Evolutionary conservation across 1,140 invertebrate genomes (phyloP), one percentile per base, ranked within the genome.

Genomic region (Zaprionus camerounensis): DNA sequence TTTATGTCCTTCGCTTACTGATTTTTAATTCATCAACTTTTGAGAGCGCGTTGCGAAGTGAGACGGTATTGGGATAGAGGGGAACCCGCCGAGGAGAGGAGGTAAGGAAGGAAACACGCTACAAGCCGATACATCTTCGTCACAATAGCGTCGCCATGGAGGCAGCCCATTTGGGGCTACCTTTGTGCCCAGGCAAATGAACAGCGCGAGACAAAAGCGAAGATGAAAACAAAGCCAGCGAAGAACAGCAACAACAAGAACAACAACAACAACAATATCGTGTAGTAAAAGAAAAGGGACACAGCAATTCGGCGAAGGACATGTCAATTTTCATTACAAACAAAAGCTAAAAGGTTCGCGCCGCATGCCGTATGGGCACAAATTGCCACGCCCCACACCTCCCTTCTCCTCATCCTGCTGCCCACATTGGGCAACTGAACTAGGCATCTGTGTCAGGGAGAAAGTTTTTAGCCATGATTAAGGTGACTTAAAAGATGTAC

Each of bases 241-340:
- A 41, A 41, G 38, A 5, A 41, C 38, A 41, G 38, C 6, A 7
- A 15, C 15, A 41, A 70, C 76, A 38, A 81, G 51, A 72, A 53
- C 59, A 69, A 53, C n/a, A n/a, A n/a, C n/a, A n/a, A n/a, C n/a
- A n/a, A n/a, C n/a, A 63, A 28, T 13, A 24, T 51, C 20, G 22
- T 26, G n/a, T 44, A n/a, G n/a, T 17, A 44, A n/a, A 31, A 56
- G 15, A 49, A 46, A 49, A 31, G n/a, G 71, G 31, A 31, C 81
- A 38, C 81, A 73, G 76, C 81, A 83, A 83, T 83, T 83, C 77
- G 66, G 82, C 77, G 81, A 83, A 83, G 81, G 81, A 83, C 81
- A 83, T 83, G 81, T 84, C 81, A 83, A 83, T 83, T 83, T 83
- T 83, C 81, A 83, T 83, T 83, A 83, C 81, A 84, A 83, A 83